Evolutionary conservation across 2,888 invertebrate species (phyloP).

Genomic region (Drosophila quinaria): DNA sequence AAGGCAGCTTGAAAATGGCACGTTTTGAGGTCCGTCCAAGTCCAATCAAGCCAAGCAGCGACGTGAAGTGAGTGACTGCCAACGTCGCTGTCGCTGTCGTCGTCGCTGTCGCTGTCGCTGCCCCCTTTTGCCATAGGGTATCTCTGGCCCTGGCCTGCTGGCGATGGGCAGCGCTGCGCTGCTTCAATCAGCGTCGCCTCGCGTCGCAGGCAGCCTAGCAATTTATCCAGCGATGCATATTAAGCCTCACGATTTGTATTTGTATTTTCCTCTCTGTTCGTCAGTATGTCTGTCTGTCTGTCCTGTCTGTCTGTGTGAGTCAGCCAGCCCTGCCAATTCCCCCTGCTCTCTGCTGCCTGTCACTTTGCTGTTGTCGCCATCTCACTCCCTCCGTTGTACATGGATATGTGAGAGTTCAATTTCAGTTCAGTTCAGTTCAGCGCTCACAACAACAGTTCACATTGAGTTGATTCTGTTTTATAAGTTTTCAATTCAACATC

Average conservation of each 20-base stretch:
- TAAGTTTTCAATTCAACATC: conserved; percentile 76
- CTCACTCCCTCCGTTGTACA: conserved; percentile 9
- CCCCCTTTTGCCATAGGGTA: conserved; percentile 14
- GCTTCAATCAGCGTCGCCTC: conserved; percentile 67
- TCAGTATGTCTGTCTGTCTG: conserved; percentile 14
- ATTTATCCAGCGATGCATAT: conserved; percentile 82
- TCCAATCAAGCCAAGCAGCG: conserved; percentile 77
- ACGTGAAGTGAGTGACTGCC: conserved; percentile 20
- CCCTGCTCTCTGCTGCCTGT: conserved; percentile 34
- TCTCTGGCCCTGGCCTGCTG: conserved; percentile 59
- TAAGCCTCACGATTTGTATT: conserved; percentile 83
- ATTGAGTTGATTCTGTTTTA: conserved; percentile 68
- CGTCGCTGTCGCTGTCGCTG: conserved; percentile 22
- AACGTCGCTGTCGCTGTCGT: conserved; percentile 18
- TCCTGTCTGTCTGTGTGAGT: conserved; percentile 62
- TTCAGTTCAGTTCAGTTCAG: conserved; percentile 63
- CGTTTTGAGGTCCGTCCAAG: conserved; percentile 80
- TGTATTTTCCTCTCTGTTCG: conserved; percentile 68
- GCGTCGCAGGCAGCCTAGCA: conserved; percentile 73
- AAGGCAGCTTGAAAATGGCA: conserved; percentile 75
- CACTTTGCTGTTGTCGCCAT: conserved; percentile 34
- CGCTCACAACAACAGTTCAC: conserved; percentile 43
- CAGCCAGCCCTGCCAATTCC: conserved; percentile 39
- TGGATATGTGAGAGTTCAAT: conserved; percentile 65
- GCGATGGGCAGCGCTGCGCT: conserved; percentile 22